phyloP scores from a whole-genome alignment of 2,797 vertebrate genomes.

The Tenualosa ilisha region DNA sequence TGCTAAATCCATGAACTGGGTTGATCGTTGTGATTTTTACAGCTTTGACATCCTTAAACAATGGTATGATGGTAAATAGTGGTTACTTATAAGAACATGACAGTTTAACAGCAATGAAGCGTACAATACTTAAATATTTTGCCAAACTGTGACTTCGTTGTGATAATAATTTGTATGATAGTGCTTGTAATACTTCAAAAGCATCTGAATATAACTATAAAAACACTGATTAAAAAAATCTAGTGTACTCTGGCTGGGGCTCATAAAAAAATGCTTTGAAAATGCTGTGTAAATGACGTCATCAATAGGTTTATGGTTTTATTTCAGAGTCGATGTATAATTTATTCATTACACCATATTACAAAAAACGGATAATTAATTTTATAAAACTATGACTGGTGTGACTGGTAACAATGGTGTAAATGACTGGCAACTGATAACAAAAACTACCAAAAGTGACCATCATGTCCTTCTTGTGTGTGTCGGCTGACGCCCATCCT shows the following conservation, averaged over 20 bases:
- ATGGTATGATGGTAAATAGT: no score
- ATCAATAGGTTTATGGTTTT: not conserved
- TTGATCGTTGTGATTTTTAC: no score
- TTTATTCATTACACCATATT: not conserved
- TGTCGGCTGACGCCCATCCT: not conserved
- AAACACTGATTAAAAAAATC: not conserved
- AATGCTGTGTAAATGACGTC: not conserved
- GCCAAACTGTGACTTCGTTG: no score
- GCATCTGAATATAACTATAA: no score
- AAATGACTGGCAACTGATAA: not conserved
- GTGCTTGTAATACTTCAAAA: no score
- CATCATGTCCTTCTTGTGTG: not conserved
- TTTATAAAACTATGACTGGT: constrained; percentile 2
- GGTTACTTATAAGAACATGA: no score
- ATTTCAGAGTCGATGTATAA: not conserved
- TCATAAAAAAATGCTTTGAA: no score
- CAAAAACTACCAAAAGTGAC: not conserved
- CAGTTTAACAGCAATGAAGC: no score
- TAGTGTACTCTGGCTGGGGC: not conserved
- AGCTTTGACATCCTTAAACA: no score
- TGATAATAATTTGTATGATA: no score
- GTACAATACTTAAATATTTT: no score
- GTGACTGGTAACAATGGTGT: not conserved
- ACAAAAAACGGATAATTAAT: not conserved
- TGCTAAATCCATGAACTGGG: not conserved